Conservation (phyloP, 1,140 invertebrate species). For the Cydia splendana region DNA sequence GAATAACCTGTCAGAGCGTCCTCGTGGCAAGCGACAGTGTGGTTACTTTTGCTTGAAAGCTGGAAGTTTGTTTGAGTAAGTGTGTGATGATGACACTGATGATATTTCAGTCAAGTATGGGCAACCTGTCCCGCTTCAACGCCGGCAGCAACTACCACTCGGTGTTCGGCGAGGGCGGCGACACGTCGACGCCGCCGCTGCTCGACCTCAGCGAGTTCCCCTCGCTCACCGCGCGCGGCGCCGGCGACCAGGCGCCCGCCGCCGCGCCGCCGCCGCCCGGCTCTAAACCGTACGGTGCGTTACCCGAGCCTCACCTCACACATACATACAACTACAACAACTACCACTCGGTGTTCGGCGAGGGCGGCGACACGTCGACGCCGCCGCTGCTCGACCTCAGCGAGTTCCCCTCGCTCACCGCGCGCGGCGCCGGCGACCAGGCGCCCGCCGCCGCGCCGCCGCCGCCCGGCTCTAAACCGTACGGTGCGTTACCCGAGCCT, state of each 20-base stretch:
- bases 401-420: conserved; percentile 94
- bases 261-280: conserved; percentile 91
- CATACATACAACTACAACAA: conserved; percentile 57
- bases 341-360: conserved; percentile 86
- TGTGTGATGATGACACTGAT: not conserved
- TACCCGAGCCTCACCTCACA: not conserved
- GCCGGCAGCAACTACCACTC: conserved; percentile 81
- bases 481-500: conserved; percentile 81
- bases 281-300: conserved; percentile 92
- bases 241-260: conserved; percentile 84
- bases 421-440: conserved; percentile 83
- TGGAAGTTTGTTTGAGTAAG: not conserved
- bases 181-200: conserved; percentile 89
- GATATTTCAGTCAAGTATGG: conserved; percentile 67
- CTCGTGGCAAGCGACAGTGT: no score
- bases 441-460: conserved; percentile 89
- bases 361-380: conserved; percentile 85
- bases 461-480: conserved; percentile 92
- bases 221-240: conserved; percentile 88
- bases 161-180: conserved; percentile 84
- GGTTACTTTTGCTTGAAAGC: no score
- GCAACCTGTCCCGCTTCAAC: conserved; percentile 69
- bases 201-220: conserved; percentile 95
- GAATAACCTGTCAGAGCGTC: no score
- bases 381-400: conserved; percentile 92